Percentiles rank a stretch among this genome's conserved stretches.
These are phyloP conservation scores for Colletes gigas DNA, from an alignment of 1,140 invertebrate genomes.

Conservation along the genomic window DNA sequence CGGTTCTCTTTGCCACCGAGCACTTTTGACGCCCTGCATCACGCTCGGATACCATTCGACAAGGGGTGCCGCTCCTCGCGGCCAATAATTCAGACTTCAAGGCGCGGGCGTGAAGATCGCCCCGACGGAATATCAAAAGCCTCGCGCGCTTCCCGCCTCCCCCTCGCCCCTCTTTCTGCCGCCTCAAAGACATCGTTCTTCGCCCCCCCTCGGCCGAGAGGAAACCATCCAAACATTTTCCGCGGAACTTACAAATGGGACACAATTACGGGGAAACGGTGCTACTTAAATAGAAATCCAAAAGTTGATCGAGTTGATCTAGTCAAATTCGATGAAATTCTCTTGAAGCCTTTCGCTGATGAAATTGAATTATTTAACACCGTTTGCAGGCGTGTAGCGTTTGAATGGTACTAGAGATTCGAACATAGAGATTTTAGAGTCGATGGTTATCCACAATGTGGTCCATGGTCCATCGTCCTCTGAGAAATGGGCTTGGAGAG, in stretches of 20 bases:
- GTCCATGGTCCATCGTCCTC: too few species aligned
- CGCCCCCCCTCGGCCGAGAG: conserved; percentile 35
- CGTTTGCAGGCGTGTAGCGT: too few species aligned
- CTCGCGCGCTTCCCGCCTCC: conserved; percentile 41
- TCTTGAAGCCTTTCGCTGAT: too few species aligned
- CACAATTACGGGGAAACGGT: background rate
- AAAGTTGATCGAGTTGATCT: too few species aligned
- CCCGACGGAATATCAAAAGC: conserved; percentile 67
- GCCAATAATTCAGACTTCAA: conserved; percentile 72
- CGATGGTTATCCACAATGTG: too few species aligned
- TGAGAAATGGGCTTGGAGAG: too few species aligned
- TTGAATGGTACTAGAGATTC: too few species aligned
- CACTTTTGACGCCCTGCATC: conserved; percentile 55
- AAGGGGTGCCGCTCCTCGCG: conserved; percentile 67
- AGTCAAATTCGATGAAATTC: too few species aligned
- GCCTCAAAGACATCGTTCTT: conserved; percentile 34
- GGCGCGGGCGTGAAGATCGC: conserved; percentile 66
- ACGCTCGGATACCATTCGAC: conserved; percentile 71
- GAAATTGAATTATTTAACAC: too few species aligned
- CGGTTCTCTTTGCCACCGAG: conserved; percentile 56
- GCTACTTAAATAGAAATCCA: too few species aligned
- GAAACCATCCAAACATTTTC: conserved; percentile 8
- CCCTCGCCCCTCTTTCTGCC: background rate
- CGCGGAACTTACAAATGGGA: background rate
- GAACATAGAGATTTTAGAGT: too few species aligned